Conservation (phyloP, 2,797 vertebrate species). For the Scolopax bukidnonensis region DNA sequence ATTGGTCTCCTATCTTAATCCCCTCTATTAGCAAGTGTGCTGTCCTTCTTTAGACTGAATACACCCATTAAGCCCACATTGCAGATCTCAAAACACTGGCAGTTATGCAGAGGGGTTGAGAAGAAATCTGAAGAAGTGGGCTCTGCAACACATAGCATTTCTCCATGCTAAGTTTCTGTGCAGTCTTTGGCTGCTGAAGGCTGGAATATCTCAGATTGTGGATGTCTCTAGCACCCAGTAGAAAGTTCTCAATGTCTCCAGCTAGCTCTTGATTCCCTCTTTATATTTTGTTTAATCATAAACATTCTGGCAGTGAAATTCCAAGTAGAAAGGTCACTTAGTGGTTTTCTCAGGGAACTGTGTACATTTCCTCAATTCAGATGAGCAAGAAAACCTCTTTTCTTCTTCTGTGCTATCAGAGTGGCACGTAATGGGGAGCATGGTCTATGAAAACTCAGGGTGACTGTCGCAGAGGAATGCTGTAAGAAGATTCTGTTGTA, state of each 20-base stretch:
- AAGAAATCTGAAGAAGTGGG: background rate
- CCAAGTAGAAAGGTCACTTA: background rate
- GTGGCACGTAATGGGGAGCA: background rate
- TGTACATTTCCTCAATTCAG: background rate
- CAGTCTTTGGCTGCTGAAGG: background rate
- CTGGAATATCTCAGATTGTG: background rate
- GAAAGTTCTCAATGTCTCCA: background rate
- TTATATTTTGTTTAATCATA: background rate
- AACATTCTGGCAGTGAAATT: background rate
- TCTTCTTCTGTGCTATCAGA: background rate
- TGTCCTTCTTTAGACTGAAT: background rate
- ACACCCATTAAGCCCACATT: background rate
- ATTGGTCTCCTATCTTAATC: background rate
- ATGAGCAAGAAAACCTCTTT: background rate
- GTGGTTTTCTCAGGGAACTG: background rate
- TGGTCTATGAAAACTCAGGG: background rate
- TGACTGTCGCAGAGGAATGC: background rate
- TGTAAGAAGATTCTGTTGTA: background rate
- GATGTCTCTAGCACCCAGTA: background rate
- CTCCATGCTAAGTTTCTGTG: fast-evolving
- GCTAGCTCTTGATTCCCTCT: background rate
- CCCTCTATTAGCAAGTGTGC: background rate
- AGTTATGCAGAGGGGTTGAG: background rate
- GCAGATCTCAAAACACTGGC: background rate
- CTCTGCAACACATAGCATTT: background rate